A percentile compares a stretch with the other conserved stretches of the same genome.
These are phyloP conservation scores for Dolichopus griseipennis DNA, from an alignment of 2,888 invertebrate species.

Conservation along the genomic window DNA sequence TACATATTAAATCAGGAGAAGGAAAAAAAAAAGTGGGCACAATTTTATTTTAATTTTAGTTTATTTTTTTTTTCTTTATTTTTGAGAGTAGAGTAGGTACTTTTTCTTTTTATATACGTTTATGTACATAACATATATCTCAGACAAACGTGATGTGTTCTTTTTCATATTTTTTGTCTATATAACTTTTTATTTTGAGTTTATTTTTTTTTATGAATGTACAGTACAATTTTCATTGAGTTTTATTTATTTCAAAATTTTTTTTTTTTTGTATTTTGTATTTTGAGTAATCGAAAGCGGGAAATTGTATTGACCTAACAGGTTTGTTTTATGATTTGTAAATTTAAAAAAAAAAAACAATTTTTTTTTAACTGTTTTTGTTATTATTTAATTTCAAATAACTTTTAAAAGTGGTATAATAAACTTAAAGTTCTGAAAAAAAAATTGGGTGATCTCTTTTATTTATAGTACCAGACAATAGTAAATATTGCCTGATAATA, in stretches of 20 bases:
- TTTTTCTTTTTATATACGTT: neutral
- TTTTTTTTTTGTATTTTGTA: no score
- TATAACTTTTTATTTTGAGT: neutral
- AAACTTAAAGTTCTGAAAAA: no score
- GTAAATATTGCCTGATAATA: no score
- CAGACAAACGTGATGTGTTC: neutral
- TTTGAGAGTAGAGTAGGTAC: neutral
- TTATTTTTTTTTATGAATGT: neutral
- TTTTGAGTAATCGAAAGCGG: neutral
- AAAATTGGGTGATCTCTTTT: no score
- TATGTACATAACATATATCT: no score
- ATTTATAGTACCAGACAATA: no score
- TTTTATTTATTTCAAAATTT: neutral
- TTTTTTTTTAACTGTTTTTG: no score
- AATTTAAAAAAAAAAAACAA: no score
- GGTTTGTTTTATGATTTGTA: neutral
- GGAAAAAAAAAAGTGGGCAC: neutral
- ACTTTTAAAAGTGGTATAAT: no score
- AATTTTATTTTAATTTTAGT: neutral
- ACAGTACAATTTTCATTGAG: neutral
- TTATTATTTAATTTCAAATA: no score
- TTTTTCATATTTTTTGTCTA: neutral
- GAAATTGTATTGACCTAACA: constrained; percentile 3
- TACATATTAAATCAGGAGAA: neutral
- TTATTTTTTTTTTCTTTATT: neutral